A percentile compares a stretch with the other conserved stretches of the same genome.
These are phyloP conservation scores for Megalurothrips usitatus DNA, from an alignment of 2,888 invertebrate genomes.

Conservation along the genomic window DNA sequence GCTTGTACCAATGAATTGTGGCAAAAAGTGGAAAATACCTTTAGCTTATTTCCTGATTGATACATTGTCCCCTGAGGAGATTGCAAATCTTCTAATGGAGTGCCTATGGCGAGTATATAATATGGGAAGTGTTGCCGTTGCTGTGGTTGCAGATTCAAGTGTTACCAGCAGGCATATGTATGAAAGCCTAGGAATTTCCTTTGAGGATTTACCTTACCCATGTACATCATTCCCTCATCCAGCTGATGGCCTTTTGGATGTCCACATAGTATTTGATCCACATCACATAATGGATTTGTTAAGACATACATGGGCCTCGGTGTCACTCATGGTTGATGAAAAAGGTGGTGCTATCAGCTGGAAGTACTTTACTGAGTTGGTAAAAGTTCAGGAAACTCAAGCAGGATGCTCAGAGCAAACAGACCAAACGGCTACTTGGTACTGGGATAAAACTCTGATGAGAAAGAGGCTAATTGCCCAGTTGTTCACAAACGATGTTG, in stretches of 20 bases:
- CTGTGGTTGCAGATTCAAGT: background rate
- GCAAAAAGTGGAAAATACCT: background rate
- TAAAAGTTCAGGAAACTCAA: constrained; percentile 11
- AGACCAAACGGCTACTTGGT: constrained; percentile 7
- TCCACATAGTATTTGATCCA: background rate
- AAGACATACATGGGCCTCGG: background rate
- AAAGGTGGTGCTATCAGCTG: constrained; percentile 4
- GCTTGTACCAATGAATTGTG: background rate
- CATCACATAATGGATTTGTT: background rate
- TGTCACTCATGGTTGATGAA: background rate
- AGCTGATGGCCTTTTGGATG: background rate
- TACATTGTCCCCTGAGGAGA: background rate
- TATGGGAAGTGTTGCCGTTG: background rate
- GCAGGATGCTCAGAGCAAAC: constrained; percentile 1
- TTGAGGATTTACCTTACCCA: background rate
- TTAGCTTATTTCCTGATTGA: background rate
- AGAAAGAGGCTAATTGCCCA: background rate
- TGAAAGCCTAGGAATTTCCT: constrained; percentile 12
- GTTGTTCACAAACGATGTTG: background rate
- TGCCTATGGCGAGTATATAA: constrained; percentile 1
- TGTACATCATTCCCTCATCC: background rate
- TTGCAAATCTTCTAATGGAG: background rate
- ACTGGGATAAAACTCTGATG: constrained; percentile 4
- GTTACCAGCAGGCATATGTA: background rate
- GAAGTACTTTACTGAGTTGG: constrained; percentile 13